Evolutionary conservation across 2,113 vertebrate genomes (phyloP).

Genomic region (Erinaceus europaeus): DNA sequence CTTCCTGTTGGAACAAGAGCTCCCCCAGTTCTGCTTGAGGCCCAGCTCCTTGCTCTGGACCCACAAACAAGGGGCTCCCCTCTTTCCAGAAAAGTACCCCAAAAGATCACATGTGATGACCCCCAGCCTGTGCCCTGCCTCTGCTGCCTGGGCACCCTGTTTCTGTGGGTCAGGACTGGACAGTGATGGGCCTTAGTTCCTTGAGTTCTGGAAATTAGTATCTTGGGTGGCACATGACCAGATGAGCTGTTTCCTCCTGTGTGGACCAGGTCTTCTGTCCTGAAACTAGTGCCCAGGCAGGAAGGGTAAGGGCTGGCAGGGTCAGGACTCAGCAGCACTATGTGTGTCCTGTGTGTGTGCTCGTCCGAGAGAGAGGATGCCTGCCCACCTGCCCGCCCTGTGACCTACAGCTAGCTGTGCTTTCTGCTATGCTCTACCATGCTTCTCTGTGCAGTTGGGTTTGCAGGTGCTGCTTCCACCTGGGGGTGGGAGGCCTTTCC

Average conservation of each 20-base stretch:
- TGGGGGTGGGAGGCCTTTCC: neutral
- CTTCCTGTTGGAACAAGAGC: fast-evolving
- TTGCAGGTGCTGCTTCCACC: conserved; percentile 18
- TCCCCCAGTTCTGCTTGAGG: neutral
- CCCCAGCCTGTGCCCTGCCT: neutral
- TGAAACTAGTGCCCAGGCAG: neutral
- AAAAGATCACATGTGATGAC: neutral
- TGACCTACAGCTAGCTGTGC: too few relatives aligned
- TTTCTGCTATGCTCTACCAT: neutral
- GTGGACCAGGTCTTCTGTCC: neutral
- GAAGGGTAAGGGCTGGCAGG: neutral
- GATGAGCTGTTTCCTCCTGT: neutral
- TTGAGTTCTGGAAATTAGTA: neutral
- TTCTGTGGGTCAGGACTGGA: neutral
- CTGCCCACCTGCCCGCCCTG: too few relatives aligned
- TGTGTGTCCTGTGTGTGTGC: neutral
- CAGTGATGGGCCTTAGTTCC: neutral
- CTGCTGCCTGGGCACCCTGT: neutral
- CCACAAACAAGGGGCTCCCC: too few relatives aligned
- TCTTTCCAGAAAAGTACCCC: neutral
- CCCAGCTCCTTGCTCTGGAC: neutral
- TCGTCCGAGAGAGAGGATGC: neutral
- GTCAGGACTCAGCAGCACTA: neutral
- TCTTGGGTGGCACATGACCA: neutral
- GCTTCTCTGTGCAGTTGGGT: neutral